Conservation (phyloP, 2,113 vertebrate species). For the Lutjanus erythropterus region DNA sequence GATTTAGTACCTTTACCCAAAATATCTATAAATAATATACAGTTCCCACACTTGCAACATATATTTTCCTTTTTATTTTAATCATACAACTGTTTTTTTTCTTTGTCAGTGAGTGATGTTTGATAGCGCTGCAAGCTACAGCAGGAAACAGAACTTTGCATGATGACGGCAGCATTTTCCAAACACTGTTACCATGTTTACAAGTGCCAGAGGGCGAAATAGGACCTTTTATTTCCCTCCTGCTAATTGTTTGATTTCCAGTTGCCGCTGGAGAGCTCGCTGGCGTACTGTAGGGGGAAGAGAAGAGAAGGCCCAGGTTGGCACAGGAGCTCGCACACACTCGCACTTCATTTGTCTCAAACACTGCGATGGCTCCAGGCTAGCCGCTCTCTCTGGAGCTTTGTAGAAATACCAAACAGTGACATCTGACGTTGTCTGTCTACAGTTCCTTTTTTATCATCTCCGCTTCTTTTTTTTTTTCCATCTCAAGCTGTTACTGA, state of each 20-base stretch:
- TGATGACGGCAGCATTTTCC: conserved; percentile 71
- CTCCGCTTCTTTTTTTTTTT: background rate
- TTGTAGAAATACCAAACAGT: conserved; percentile 84
- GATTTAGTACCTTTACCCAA: background rate
- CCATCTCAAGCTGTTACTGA: conserved; percentile 65
- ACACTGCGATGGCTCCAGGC: conserved; percentile 79
- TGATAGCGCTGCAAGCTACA: conserved; percentile 28
- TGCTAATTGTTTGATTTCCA: conserved; percentile 89
- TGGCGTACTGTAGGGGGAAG: conserved; percentile 58
- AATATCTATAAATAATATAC: background rate
- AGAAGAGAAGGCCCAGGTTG: conserved; percentile 69
- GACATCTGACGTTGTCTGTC: conserved; percentile 80
- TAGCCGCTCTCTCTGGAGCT: conserved; percentile 82
- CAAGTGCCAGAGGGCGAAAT: conserved; percentile 79
- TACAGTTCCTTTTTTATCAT: conserved; percentile 59
- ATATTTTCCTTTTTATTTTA: background rate
- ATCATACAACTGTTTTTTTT: too few species aligned
- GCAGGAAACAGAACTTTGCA: conserved; percentile 64
- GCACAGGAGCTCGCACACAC: conserved; percentile 60
- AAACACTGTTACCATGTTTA: conserved; percentile 79
- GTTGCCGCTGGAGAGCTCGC: conserved; percentile 81
- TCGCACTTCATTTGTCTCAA: conserved; percentile 79
- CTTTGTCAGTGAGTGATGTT: conserved; percentile 29
- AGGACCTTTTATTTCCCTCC: conserved; percentile 85
- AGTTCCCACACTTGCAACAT: background rate